Base-by-base conservation (phyloP, 2,888 invertebrate species). In the Gandaritis pyraliata region DNA sequence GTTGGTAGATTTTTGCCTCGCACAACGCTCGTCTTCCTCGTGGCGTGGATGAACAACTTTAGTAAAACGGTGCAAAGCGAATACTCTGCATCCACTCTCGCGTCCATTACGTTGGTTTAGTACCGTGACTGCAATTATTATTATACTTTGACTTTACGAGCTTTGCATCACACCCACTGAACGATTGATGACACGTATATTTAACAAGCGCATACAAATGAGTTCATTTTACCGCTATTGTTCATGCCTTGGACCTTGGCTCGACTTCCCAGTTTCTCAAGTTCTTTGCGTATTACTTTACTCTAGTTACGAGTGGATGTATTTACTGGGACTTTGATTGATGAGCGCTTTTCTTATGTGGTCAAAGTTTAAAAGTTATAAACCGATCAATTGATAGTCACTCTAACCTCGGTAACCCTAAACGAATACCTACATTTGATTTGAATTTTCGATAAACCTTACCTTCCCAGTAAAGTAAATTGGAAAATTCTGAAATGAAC, bases 161-260 rank as follows among this genome's bases (percentile, higher is more conserved):
- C 45, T 46, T 53, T n/a, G 38, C 16, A 55, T 57, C 58, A 59
- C 43, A 16, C 41, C 41, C 15, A 38, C 58, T 46, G 13, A 43
- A 48, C 60, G 69, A 73, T 61, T 58, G 67, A 67, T 73, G 67
- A 59, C 70, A 63, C 45, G 52, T 45, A 57, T 52, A 58, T 58
- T 62, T 62, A 50, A 58, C 54, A 52, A 43, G 54, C 16, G 72
- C 71, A 71, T 73, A 73, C 63, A 66, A 67, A 76, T 72, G 58
- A 61, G 45, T 52, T 33, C 8, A 53, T 68, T 63, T 59, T 64
- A 68, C 66, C 69, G 70, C 70, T 65, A 65, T 69, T 71, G 71
- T 67, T 59, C 60, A 50, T 57, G 60, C 52, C 53, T 58, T 36
- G 29, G 54, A 45, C 60, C 60, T 60, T 54, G 54, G 23, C 23